Evolutionary conservation across 2,113 vertebrate genomes (phyloP).

Genomic region (Cnemophilus loriae): DNA sequence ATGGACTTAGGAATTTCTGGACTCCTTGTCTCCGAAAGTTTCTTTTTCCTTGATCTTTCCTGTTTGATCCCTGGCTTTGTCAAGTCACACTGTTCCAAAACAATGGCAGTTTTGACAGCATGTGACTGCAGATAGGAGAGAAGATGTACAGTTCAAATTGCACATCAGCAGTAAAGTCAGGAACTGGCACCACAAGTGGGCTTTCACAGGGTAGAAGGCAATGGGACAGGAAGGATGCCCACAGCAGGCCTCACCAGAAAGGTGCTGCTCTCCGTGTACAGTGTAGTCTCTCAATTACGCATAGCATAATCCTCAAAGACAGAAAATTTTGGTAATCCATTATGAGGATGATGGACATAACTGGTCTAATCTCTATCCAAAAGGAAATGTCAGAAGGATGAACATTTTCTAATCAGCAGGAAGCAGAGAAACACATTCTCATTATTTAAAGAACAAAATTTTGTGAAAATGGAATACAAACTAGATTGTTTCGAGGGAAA

Average conservation of each 20-base stretch:
- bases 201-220: neutral
- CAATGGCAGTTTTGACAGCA: neutral
- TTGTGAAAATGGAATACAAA: neutral
- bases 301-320: neutral
- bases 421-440: neutral
- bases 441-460: neutral
- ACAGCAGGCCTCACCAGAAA: neutral
- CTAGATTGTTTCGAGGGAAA: neutral
- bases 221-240: neutral
- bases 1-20: neutral
- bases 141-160: fast-evolving
- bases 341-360: fast-evolving
- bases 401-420: neutral
- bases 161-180: neutral
- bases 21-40: neutral
- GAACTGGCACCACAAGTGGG: neutral
- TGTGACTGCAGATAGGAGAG: neutral
- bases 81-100: neutral
- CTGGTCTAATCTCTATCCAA: neutral
- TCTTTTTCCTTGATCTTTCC: neutral
- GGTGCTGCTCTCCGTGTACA: neutral
- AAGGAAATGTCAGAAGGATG: neutral
- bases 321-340: neutral
- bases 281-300: neutral
- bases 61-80: neutral